A percentile compares a stretch with the other conserved stretches of the same genome.
Conservation (phyloP, 1,140 invertebrate genomes). For the Matsumurasca onukii region DNA sequence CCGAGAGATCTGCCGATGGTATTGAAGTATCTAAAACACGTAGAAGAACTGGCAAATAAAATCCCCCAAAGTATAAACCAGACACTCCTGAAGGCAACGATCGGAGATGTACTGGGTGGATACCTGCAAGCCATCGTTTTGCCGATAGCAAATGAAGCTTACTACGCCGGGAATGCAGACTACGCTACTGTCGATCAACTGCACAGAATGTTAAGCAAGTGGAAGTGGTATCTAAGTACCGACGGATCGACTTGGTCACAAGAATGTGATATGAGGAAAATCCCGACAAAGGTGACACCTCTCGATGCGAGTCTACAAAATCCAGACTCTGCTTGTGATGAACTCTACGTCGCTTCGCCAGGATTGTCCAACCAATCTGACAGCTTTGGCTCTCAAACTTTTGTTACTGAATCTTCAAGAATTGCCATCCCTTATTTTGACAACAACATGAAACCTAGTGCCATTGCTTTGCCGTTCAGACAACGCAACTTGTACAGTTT, state of each 20-base stretch:
- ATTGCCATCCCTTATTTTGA: slow-evolving; percentile 39
- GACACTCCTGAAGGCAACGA: slow-evolving; percentile 6
- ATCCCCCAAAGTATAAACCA: background rate
- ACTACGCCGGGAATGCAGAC: slow-evolving; percentile 39
- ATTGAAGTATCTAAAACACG: slow-evolving; percentile 29
- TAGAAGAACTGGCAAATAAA: slow-evolving; percentile 3
- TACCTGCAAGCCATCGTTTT: slow-evolving; percentile 36
- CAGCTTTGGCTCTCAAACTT: background rate
- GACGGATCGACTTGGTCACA: slow-evolving; percentile 35
- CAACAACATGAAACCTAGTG: slow-evolving; percentile 35
- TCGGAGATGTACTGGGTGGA: slow-evolving; percentile 38
- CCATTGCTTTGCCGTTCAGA: slow-evolving; percentile 37
- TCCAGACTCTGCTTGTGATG: slow-evolving; percentile 28
- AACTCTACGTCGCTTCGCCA: slow-evolving; percentile 2
- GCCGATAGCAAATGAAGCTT: slow-evolving; percentile 36
- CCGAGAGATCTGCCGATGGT: slow-evolving; percentile 33
- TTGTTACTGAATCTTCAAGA: slow-evolving; percentile 20
- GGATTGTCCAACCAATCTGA: background rate
- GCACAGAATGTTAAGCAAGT: slow-evolving; percentile 25
- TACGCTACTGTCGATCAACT: slow-evolving; percentile 29
- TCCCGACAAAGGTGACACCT: slow-evolving; percentile 32
- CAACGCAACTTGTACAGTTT: slow-evolving; percentile 36
- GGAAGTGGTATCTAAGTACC: slow-evolving; percentile 34
- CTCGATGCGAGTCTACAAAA: slow-evolving; percentile 26
- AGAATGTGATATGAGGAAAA: slow-evolving; percentile 31